Evolutionary conservation across 2,888 invertebrate species (phyloP), one percentile per base, ranked within the genome.

Genomic region (Caenorhabditis japonica): DNA sequence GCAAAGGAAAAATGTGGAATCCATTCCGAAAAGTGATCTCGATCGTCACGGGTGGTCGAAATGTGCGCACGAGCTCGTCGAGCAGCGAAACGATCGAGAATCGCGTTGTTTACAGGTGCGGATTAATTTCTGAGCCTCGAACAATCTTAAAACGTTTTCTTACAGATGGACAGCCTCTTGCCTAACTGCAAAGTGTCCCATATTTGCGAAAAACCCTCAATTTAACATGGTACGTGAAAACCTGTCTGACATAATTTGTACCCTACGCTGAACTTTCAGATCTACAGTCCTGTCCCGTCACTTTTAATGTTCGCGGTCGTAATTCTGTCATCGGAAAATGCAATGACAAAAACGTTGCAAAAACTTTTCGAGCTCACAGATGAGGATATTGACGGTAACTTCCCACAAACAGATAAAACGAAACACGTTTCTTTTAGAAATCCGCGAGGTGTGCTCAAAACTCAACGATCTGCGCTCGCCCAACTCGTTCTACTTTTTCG

Each of bases 141-240:
- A n/a, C n/a, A n/a, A n/a, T n/a, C n/a, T n/a, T n/a, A n/a, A n/a
- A n/a, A n/a, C n/a, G n/a, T n/a, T n/a, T n/a, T n/a, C n/a, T n/a
- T n/a, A n/a, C n/a, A n/a, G n/a, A n/a, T 64, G 73, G 73, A 73
- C 73, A 0, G 47, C 68, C 3, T 21, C 61, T 4, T 73, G 73
- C 43, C 17, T 73, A 19, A 73, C 56, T 36, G 44, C 73, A 7
- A 68, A 41, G 0, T 58, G 68, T 44, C 73, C 73, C 12, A 61
- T 73, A 8, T 73, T 73, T 39, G 36, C 73, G 21, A 61, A 41
- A 34, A 56, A 33, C 15, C 73, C 73, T 5, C 68, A 66, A 36
- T 68, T 68, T 27, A 73, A 73, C 17, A 68, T 61, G 73, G 64
- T 52, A n/a, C 30, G 7, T 33, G 4, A 10, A 8, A 46, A 8